Base-by-base conservation (phyloP, 2,888 invertebrate species). In the Lasius platythorax region DNA sequence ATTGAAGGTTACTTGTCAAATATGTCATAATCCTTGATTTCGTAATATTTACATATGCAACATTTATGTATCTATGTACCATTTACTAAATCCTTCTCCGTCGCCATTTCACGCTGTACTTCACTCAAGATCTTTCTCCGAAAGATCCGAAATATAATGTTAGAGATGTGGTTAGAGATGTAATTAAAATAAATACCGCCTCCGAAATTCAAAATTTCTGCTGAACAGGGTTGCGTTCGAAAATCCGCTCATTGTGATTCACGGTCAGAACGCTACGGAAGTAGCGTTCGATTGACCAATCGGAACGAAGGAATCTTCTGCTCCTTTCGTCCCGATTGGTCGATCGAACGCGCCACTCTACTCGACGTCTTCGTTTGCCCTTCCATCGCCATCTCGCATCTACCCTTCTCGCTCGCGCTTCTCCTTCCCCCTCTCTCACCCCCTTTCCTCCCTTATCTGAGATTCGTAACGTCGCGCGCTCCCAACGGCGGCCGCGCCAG, bases 21-120 rank as follows among this genome's bases (percentile, higher is more conserved):
- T 8, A 56, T 53, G 46, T 9, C 5, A 43, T 58, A 78, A 61
- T 68, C 46, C 37, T 70, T 43, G 37, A 46, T 64, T 33, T 61
- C 11, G 37, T 28, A 63, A 81, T 50, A 63, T 75, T 61, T 5
- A n/a, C 63, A 61, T 11, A 43, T 33, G 28, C 58, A 53, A 50
- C 67, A 33, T 73, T 79, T 56, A 50, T 33, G 66, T 75, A 56
- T 28, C 72, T 75, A 83, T 40, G 82, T 91, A 94, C 94, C 94
- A 85, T 93, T 92, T 37, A 94, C 89, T 67, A 94, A 92, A 89
- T 94, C 94, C 82, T 92, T 93, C 83, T 92, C 93, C 18, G 93
- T 91, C 40, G 93, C 91, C 94, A 94, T 94, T 83, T 78, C 86
- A 58, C 78, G 28, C 18, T 23, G 56, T 37, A 30, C 46, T 2